phyloP scores from a whole-genome alignment of 2,797 vertebrate species.

The Silurus lanzhouensis region DNA sequence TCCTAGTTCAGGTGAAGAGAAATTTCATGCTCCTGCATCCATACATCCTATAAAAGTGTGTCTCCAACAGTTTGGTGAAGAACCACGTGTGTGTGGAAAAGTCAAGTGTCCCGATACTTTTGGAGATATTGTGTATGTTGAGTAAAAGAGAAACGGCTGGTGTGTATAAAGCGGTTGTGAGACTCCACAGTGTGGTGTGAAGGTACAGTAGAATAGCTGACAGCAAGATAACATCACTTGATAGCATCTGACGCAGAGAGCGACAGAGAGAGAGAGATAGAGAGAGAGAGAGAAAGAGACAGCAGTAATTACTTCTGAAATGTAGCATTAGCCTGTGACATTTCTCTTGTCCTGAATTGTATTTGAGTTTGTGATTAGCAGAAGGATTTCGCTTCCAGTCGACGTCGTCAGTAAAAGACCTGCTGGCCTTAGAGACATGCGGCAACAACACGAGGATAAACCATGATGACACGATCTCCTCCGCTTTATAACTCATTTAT shows the following conservation, averaged over 20 bases:
- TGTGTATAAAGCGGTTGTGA: slow-evolving; percentile 12
- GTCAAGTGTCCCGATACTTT: too few relatives aligned
- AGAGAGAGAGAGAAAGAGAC: slow-evolving; percentile 27
- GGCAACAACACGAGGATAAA: slow-evolving; percentile 6
- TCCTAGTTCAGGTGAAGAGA: too few relatives aligned
- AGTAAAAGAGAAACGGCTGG: not conserved
- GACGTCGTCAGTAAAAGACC: slow-evolving; percentile 29
- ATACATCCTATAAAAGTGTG: too few relatives aligned
- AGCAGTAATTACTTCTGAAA: slow-evolving; percentile 64
- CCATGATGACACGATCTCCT: not conserved
- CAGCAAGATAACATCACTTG: not conserved
- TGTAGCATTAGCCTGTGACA: slow-evolving; percentile 67
- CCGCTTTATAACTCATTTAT: not conserved
- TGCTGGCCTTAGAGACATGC: slow-evolving; percentile 1
- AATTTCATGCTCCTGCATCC: too few relatives aligned
- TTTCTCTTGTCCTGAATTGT: slow-evolving; percentile 65
- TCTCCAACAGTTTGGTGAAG: too few relatives aligned
- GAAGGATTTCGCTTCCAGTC: slow-evolving; percentile 47
- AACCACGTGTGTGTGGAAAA: too few relatives aligned
- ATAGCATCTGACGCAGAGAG: not conserved
- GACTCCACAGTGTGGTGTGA: slow-evolving; percentile 50
- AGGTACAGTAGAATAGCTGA: slow-evolving; percentile 50
- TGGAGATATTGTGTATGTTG: not conserved
- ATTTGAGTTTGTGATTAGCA: slow-evolving; percentile 55
- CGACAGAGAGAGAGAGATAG: not conserved